Conservation (phyloP, 2,797 vertebrate species). For the Silurus lanzhouensis region DNA sequence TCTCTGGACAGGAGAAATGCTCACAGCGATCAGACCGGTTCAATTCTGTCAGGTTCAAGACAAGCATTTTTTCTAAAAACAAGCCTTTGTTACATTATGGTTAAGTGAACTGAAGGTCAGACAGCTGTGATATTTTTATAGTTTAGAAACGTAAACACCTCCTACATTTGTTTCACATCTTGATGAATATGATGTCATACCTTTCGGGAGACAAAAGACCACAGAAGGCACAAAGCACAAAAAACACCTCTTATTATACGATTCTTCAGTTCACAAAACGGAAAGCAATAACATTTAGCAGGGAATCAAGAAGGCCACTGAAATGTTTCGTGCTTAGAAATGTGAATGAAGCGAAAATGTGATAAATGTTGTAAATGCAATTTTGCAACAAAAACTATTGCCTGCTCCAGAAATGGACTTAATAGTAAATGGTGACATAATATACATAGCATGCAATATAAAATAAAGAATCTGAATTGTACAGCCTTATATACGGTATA, state of each 20-base stretch:
- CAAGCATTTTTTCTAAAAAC: not conserved
- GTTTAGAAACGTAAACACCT: not conserved
- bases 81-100: not conserved
- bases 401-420: no score
- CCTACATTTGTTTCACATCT: not conserved
- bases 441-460: no score
- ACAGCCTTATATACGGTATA: no score
- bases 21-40: constrained; percentile 30
- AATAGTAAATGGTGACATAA: no score
- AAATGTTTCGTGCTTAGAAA: not conserved
- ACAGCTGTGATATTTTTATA: not conserved
- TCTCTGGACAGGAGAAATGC: constrained; percentile 43
- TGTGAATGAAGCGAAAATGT: no score
- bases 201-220: not conserved
- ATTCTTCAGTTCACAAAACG: not conserved
- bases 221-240: not conserved
- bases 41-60: constrained; percentile 12
- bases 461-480: no score
- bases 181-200: not conserved
- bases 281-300: not conserved
- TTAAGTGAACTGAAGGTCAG: not conserved
- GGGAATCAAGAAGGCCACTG: not conserved
- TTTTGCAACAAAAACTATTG: no score
- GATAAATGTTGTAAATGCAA: no score
- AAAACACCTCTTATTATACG: not conserved